Percentiles rank a stretch among this genome's conserved stretches.
These are phyloP conservation scores for Leptocoma aspasia DNA, from an alignment of 2,113 vertebrate genomes.

Conservation along the genomic window DNA sequence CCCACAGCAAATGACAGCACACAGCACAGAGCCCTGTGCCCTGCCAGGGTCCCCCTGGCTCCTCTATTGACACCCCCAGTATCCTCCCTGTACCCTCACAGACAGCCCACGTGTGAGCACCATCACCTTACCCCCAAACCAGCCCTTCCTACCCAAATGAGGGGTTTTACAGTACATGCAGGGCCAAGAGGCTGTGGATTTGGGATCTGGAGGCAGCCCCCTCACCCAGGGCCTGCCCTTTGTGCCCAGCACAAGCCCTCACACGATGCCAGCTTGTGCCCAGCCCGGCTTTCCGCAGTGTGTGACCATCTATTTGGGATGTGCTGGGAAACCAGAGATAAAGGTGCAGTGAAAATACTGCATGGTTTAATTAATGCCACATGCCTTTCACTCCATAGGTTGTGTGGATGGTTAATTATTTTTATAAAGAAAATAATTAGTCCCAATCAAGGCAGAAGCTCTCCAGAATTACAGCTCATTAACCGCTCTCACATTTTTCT, in stretches of 20 bases:
- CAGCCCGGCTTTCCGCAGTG: neutral
- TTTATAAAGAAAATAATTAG: slow-evolving; percentile 77
- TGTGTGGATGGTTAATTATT: slow-evolving; percentile 67
- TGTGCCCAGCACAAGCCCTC: neutral
- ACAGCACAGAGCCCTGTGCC: neutral
- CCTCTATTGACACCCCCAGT: neutral
- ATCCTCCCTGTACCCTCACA: fast-evolving
- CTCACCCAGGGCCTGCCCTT: neutral
- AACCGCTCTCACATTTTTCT: slow-evolving; percentile 51
- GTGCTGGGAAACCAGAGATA: neutral
- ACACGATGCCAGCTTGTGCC: fast-evolving
- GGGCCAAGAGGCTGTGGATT: neutral
- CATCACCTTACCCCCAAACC: neutral
- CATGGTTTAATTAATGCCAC: slow-evolving; percentile 48
- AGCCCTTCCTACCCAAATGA: neutral
- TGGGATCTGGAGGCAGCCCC: neutral
- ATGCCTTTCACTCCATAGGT: slow-evolving; percentile 41
- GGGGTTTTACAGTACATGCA: fast-evolving
- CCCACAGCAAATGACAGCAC: neutral
- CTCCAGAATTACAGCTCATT: slow-evolving; percentile 74
- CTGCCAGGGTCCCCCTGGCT: neutral
- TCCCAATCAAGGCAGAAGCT: slow-evolving; percentile 70
- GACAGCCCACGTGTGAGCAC: fast-evolving
- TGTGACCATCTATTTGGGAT: neutral
- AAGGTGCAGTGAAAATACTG: neutral